These are phyloP conservation scores for Clostera curtula DNA, from an alignment of 2,888 invertebrate genomes.

Conservation along the genomic window DNA sequence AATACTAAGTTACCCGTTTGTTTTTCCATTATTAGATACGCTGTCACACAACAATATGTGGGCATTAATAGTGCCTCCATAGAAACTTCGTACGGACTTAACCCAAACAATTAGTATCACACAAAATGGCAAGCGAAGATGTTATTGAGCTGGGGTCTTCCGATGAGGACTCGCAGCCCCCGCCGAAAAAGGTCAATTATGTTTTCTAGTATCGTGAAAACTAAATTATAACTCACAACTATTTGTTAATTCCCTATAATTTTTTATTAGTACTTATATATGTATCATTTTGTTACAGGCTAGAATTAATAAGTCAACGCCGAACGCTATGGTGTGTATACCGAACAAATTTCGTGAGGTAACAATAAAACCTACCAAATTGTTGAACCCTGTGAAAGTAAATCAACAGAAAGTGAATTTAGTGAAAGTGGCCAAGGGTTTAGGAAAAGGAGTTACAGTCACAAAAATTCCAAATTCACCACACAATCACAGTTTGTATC, in stretches of 20 bases:
- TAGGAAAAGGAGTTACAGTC: conserved; percentile 26
- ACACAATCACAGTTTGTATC: conserved; percentile 4
- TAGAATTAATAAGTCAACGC: conserved; percentile 40
- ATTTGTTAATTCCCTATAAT: not conserved
- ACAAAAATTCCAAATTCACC: conserved; percentile 26
- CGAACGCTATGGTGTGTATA: conserved; percentile 63
- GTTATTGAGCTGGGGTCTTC: conserved; percentile 66
- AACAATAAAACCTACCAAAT: conserved; percentile 39
- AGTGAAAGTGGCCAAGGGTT: conserved; percentile 16
- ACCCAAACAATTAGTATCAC: conserved; percentile 3
- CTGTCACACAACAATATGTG: conserved; percentile 3
- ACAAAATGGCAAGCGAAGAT: conserved; percentile 54
- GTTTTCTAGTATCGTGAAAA: not conserved
- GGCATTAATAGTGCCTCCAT: not conserved
- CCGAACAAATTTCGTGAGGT: conserved; percentile 41
- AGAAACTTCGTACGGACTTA: not conserved
- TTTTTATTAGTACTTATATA: too few species aligned
- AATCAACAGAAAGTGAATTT: conserved; percentile 14
- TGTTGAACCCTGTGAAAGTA: conserved; percentile 5
- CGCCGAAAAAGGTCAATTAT: conserved; percentile 46
- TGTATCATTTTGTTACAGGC: too few species aligned
- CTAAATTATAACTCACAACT: not conserved
- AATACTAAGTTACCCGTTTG: too few species aligned
- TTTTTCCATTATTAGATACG: too few species aligned
- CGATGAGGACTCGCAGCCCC: conserved; percentile 57